These are phyloP conservation scores for Andinoacara biseriatus DNA, from an alignment of 2,113 vertebrate genomes.

Conservation along the genomic window DNA sequence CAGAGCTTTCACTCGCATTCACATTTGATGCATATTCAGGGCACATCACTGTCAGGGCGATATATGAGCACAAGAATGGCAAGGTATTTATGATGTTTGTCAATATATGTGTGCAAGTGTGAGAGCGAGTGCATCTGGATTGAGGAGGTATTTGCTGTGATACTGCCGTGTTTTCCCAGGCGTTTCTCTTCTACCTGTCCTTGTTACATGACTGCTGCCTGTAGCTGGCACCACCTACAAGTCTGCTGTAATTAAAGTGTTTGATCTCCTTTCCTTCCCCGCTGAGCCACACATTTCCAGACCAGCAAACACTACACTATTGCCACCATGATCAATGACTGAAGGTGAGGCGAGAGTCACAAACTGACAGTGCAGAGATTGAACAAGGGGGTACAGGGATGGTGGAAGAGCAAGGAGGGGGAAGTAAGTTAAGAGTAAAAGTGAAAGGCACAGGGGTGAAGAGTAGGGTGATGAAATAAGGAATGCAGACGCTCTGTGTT, in stretches of 20 bases:
- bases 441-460: slow-evolving; percentile 41
- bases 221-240: slow-evolving; percentile 75
- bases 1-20: not conserved
- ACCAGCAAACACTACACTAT: slow-evolving; percentile 60
- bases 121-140: slow-evolving; percentile 34
- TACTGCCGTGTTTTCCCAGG: slow-evolving; percentile 37
- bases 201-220: slow-evolving; percentile 67
- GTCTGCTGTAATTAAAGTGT: slow-evolving; percentile 80
- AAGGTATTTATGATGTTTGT: slow-evolving; percentile 36
- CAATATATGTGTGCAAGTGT: not conserved
- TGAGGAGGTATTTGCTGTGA: slow-evolving; percentile 41
- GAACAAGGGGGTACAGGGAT: slow-evolving; percentile 45
- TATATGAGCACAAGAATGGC: not conserved
- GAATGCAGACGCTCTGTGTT: not conserved
- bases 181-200: slow-evolving; percentile 68
- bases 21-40: not conserved
- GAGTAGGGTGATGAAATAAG: slow-evolving; percentile 37
- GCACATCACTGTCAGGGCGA: slow-evolving; percentile 34
- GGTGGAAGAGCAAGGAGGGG: slow-evolving; percentile 18
- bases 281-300: slow-evolving; percentile 66
- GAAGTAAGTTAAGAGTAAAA: slow-evolving; percentile 44
- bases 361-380: slow-evolving; percentile 77
- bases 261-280: slow-evolving; percentile 76
- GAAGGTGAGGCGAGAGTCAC: slow-evolving; percentile 64
- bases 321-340: slow-evolving; percentile 80